These are phyloP conservation scores for Erebia epiphron DNA, from an alignment of 2,888 invertebrate species.

Conservation along the genomic window DNA sequence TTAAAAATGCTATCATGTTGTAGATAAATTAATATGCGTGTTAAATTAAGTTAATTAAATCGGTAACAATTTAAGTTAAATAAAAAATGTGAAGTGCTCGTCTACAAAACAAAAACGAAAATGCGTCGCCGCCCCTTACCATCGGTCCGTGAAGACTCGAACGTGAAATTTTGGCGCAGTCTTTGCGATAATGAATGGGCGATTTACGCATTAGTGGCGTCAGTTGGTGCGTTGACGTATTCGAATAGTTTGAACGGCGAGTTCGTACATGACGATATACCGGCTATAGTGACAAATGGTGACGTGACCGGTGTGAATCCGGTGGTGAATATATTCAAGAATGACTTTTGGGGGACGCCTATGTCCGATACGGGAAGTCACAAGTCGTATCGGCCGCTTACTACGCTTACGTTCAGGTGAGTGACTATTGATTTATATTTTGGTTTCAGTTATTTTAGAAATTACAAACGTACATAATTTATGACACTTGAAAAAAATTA, in stretches of 20 bases:
- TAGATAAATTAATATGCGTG: not conserved
- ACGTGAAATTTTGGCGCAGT: constrained; percentile 52
- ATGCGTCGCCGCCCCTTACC: constrained; percentile 78
- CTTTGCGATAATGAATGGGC: constrained; percentile 81
- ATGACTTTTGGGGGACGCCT: constrained; percentile 96
- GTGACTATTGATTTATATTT: constrained; percentile 47
- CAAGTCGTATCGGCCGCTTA: constrained; percentile 93
- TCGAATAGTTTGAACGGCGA: constrained; percentile 89
- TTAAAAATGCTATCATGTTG: not conserved
- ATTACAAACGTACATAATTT: too few relatives aligned
- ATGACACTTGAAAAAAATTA: too few relatives aligned
- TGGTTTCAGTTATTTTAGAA: too few relatives aligned
- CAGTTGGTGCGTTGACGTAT: constrained; percentile 87
- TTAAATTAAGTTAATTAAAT: not conserved
- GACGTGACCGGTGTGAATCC: constrained; percentile 89
- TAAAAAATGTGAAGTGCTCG: not conserved
- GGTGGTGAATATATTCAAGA: constrained; percentile 85
- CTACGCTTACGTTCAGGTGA: constrained; percentile 93
- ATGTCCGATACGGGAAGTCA: constrained; percentile 92
- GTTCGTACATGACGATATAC: constrained; percentile 95
- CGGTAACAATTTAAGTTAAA: not conserved
- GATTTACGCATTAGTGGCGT: constrained; percentile 84
- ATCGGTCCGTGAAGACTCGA: constrained; percentile 73
- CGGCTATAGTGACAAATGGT: constrained; percentile 90
- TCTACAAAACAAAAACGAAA: not conserved